phyloP scores from a whole-genome alignment of 2,888 invertebrate genomes.

The Lepas anatifera region DNA sequence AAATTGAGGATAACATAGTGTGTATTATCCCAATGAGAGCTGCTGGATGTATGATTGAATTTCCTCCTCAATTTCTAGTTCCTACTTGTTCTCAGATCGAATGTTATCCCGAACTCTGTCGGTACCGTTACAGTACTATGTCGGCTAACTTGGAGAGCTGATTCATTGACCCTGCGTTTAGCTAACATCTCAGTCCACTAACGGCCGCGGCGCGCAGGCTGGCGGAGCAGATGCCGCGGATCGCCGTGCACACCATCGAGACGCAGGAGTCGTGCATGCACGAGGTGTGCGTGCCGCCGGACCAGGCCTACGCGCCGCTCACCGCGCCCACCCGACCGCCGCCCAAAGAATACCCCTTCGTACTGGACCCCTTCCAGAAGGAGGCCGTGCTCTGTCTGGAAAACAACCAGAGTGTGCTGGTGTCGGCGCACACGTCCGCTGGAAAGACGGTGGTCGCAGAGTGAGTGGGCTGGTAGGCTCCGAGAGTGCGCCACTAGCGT shows the following conservation, averaged over 20 bases:
- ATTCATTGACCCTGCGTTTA: no score
- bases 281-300: constrained; percentile 88
- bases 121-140: no score
- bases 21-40: no score
- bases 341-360: constrained; percentile 85
- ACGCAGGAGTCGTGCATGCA: constrained; percentile 89
- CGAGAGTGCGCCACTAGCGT: no score
- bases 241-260: constrained; percentile 76
- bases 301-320: constrained; percentile 58
- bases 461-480: no score
- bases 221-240: constrained; percentile 46
- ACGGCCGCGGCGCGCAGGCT: neutral
- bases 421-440: constrained; percentile 98
- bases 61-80: no score
- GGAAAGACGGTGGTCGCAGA: constrained; percentile 97
- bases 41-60: no score
- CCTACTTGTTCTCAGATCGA: no score
- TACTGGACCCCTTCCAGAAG: constrained; percentile 94
- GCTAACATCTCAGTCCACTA: no score
- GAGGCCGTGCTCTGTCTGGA: constrained; percentile 93
- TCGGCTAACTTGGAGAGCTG: no score
- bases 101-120: no score
- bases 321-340: constrained; percentile 51
- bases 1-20: no score
- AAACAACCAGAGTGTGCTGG: constrained; percentile 93